phyloP scores from a whole-genome alignment of 2,113 vertebrate species.

The Guaruba guarouba region DNA sequence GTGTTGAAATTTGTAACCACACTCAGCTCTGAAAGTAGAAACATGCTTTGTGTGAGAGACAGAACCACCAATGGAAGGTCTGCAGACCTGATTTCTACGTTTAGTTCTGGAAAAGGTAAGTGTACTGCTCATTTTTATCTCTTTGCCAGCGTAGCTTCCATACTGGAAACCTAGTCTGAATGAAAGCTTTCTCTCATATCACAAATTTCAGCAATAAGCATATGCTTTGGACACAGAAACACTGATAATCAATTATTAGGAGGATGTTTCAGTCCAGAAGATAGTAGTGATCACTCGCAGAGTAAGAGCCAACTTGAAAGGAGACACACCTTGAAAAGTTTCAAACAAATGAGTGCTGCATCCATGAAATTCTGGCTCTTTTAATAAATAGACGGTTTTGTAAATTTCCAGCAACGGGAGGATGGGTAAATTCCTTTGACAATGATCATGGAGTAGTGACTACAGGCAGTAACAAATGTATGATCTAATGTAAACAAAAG shows the following conservation, averaged over 20 bases:
- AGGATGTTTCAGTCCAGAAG: not conserved
- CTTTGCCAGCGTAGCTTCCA: not conserved
- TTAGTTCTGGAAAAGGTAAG: not conserved
- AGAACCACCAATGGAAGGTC: not conserved
- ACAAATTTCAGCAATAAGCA: not conserved
- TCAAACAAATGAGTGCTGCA: not conserved
- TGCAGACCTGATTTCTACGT: not conserved
- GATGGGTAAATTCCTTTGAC: not conserved
- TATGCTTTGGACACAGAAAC: not conserved
- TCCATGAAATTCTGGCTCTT: fast-evolving
- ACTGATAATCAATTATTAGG: not conserved
- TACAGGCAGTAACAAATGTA: not conserved
- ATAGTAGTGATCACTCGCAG: not conserved
- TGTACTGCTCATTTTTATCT: not conserved
- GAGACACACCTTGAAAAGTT: not conserved
- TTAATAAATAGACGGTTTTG: not conserved
- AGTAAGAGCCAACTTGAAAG: not conserved
- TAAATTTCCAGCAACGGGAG: not conserved
- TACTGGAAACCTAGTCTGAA: not conserved
- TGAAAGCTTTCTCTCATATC: not conserved
- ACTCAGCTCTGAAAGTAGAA: not conserved
- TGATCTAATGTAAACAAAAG: not conserved
- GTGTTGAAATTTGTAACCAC: not conserved
- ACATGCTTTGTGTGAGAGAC: not conserved
- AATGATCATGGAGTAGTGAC: not conserved